Evolutionary conservation across 2,888 invertebrate genomes (phyloP).

Genomic region (Thumatha senex): DNA sequence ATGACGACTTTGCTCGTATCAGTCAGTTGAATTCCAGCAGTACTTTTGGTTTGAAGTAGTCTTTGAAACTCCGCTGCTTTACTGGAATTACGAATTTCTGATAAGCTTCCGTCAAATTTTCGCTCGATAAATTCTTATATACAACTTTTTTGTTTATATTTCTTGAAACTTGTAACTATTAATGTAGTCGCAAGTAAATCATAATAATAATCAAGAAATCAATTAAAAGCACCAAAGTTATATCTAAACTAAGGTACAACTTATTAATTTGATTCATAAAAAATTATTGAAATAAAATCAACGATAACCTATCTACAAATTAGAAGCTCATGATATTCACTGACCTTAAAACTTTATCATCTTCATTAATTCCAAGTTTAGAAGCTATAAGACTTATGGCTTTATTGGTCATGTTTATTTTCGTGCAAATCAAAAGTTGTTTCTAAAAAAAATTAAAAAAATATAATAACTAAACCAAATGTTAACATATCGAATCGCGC

Average conservation of each 20-base stretch:
- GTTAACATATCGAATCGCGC: slow-evolving; percentile 16
- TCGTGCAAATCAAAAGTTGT: not conserved
- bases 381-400: slow-evolving; percentile 61
- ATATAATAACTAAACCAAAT: no score
- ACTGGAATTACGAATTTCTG: slow-evolving; percentile 47
- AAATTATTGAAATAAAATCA: no score
- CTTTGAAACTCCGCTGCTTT: slow-evolving; percentile 82
- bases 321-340: slow-evolving; percentile 10
- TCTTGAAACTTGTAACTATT: no score
- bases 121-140: no score
- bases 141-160: no score
- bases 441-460: not conserved
- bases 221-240: no score
- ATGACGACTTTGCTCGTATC: slow-evolving; percentile 85
- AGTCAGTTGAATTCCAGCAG: slow-evolving; percentile 71
- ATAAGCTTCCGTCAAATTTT: no score
- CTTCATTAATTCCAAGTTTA: slow-evolving; percentile 66
- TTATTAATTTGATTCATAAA: no score
- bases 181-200: no score
- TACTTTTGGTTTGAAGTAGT: slow-evolving; percentile 71
- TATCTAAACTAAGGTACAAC: no score
- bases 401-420: slow-evolving; percentile 57
- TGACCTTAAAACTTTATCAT: slow-evolving; percentile 69
- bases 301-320: no score
- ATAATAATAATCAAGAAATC: no score